Conservation (phyloP, 1,140 invertebrate species). For the Choristoneura fumiferana region DNA sequence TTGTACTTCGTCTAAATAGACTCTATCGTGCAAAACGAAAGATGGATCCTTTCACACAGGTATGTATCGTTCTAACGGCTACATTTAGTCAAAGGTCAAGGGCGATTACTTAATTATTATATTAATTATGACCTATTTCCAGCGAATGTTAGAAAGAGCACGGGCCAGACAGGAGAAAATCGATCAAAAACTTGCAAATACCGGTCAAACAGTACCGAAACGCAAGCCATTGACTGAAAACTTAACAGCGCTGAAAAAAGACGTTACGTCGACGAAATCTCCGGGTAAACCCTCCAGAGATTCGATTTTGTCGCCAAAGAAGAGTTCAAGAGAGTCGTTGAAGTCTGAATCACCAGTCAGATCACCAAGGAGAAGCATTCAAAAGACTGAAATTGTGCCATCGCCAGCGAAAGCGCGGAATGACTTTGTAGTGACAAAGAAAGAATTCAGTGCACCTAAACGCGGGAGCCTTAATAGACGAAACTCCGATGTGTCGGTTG, state of each 20-base stretch:
- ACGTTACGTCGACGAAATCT: slow-evolving; percentile 47
- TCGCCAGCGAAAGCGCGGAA: slow-evolving; percentile 42
- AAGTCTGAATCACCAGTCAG: slow-evolving; percentile 43
- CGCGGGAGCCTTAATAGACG: slow-evolving; percentile 45
- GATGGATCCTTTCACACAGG: slow-evolving; percentile 77
- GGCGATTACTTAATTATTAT: slow-evolving; percentile 23
- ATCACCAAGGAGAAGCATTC: slow-evolving; percentile 32
- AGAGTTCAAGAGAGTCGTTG: slow-evolving; percentile 30
- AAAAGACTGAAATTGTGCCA: slow-evolving; percentile 39
- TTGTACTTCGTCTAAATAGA: slow-evolving; percentile 17
- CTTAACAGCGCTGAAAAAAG: slow-evolving; percentile 42
- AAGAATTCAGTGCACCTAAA: slow-evolving; percentile 59
- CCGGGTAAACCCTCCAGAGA: slow-evolving; percentile 44
- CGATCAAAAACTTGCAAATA: slow-evolving; percentile 69
- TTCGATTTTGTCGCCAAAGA: slow-evolving; percentile 49
- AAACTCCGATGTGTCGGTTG: slow-evolving; percentile 70
- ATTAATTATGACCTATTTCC: slow-evolving; percentile 37
- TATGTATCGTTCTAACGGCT: slow-evolving; percentile 50
- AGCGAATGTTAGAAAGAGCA: slow-evolving; percentile 76
- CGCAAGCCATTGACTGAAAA: slow-evolving; percentile 67
- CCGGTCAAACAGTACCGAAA: slow-evolving; percentile 62
- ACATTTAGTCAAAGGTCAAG: slow-evolving; percentile 23
- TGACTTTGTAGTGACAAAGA: slow-evolving; percentile 60
- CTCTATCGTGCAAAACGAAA: neutral
- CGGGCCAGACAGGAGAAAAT: slow-evolving; percentile 74